phyloP scores from a whole-genome alignment of 2,797 vertebrate genomes.

The Ceryle rudis region DNA sequence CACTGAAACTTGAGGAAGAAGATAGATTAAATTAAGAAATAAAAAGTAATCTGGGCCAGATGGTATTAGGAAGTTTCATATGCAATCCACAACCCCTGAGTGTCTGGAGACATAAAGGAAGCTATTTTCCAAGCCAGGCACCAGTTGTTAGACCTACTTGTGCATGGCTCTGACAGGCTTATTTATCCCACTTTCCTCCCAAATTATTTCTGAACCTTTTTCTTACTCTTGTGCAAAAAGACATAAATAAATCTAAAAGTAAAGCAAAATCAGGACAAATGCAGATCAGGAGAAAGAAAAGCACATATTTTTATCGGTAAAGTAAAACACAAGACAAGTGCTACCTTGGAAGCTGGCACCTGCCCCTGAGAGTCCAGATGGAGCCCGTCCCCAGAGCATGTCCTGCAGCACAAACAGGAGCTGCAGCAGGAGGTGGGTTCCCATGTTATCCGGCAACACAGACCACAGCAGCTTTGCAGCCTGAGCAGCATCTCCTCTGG shows the following conservation, averaged over 20 bases:
- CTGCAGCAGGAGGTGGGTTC: background rate
- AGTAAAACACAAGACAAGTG: background rate
- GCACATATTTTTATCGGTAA: background rate
- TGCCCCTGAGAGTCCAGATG: background rate
- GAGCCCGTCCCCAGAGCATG: background rate
- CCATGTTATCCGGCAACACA: background rate
- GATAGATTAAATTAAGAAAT: constrained; percentile 22
- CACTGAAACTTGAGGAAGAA: background rate
- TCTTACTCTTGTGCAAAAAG: background rate
- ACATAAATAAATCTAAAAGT: background rate
- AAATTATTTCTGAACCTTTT: background rate
- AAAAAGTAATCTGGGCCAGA: constrained; percentile 26
- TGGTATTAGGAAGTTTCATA: background rate
- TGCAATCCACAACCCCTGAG: background rate
- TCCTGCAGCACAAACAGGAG: background rate
- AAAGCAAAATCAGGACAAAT: background rate
- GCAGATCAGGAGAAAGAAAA: background rate
- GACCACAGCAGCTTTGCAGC: background rate
- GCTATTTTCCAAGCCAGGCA: background rate
- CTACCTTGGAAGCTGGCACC: background rate
- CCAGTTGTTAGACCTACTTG: background rate
- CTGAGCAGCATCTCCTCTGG: background rate
- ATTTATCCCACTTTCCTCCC: background rate
- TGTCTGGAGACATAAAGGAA: background rate
- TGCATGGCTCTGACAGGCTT: background rate